Base-by-base conservation (phyloP, 23 tunicate genomes). In the Botrylloides violaceus region DNA sequence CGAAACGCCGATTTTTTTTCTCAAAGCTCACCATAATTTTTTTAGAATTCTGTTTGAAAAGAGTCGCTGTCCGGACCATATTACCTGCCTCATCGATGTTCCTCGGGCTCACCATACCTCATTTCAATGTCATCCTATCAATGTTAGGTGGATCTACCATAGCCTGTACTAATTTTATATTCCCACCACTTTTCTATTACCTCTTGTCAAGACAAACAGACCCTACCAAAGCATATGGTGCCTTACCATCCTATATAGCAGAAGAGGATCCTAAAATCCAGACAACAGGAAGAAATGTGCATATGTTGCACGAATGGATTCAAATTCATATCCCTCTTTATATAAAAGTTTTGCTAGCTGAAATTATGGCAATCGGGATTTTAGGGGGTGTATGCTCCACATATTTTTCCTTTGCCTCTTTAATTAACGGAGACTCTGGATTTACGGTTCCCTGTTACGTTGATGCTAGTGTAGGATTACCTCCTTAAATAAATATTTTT, bases 171-270 rank as follows among this genome's bases (percentile, higher is more conserved):
- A 90, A 79, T 70, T 90, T 90, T 56, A 61, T 90, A 27, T 90
- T 90, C 74, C 97, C 97, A 29, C 97, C 97, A n/a, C 81, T 90
- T 33, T 90, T 90, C 82, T 90, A 83, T 57, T 36, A 82, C 21
- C 65, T 90, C 48, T 74, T 90, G 7, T 68, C 90, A 1, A 75
- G 90, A 9, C 88, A 88, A 64, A 49, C 31, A 9, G 2, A 39
- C 24, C 74, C 74, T 12, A 35, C 74, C 43, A 35, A 68, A 0
- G 74, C 74, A 18, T 68, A 37, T 30, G 74, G 74, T 35, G 21
- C 74, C 4, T 26, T 28, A 36, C 74, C 74, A 37, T 37, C 58
- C 26, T 68, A 68, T 1, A 1, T 68, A 4, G 15, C 12, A 43
- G 53, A 15, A 7, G 53, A 43, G 12, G 53, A 43, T 9, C 15